phyloP scores from a whole-genome alignment of 2,888 invertebrate species.

The Phoenoteleia sp. region DNA sequence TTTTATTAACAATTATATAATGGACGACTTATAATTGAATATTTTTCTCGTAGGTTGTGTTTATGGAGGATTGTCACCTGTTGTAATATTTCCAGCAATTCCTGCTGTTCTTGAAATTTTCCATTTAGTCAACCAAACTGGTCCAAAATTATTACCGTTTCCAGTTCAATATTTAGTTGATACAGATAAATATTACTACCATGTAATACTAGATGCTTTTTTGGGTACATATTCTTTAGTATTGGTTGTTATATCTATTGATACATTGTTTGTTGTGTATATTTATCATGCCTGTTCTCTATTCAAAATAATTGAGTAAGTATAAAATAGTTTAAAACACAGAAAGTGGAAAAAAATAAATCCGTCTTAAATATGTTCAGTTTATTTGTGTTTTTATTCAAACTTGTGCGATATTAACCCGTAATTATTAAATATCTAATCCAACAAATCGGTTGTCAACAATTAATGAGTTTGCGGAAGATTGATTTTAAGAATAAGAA shows the following conservation, averaged over 20 bases:
- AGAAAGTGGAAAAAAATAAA: too few relatives aligned
- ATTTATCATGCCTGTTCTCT: constrained; percentile 49
- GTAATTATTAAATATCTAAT: too few relatives aligned
- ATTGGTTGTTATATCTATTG: constrained; percentile 51
- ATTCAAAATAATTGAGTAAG: constrained; percentile 58
- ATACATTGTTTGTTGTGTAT: constrained; percentile 51
- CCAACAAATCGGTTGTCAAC: too few relatives aligned
- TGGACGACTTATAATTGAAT: too few relatives aligned
- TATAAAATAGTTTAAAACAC: neutral
- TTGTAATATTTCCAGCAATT: constrained; percentile 55
- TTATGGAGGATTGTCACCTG: constrained; percentile 59
- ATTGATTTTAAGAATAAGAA: too few relatives aligned
- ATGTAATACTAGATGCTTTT: constrained; percentile 53
- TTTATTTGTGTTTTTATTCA: too few relatives aligned
- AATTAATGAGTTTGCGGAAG: too few relatives aligned
- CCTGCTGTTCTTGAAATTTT: constrained; percentile 52
- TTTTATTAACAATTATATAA: too few relatives aligned
- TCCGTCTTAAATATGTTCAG: too few relatives aligned
- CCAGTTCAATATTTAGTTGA: constrained; percentile 66
- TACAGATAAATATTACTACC: constrained; percentile 58
- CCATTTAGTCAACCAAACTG: constrained; percentile 41
- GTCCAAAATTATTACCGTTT: constrained; percentile 52
- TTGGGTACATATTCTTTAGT: constrained; percentile 49
- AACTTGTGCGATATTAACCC: too few relatives aligned
- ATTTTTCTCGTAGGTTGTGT: constrained; percentile 48